Percentiles rank a stretch among this genome's conserved stretches.
These are phyloP conservation scores for Parasteatoda lunata DNA, from an alignment of 2,888 invertebrate species.

Conservation along the genomic window DNA sequence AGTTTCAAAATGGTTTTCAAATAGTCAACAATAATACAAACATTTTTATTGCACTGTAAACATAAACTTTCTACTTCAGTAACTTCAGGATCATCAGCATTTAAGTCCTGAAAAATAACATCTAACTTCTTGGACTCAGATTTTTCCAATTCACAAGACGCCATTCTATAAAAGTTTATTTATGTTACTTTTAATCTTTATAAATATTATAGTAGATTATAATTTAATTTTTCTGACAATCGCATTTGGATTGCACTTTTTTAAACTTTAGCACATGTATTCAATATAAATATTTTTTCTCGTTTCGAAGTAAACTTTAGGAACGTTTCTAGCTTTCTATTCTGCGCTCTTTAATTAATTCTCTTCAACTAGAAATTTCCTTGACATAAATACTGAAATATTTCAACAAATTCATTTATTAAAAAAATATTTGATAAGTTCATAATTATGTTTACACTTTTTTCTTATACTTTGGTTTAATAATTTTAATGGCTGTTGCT, in stretches of 20 bases:
- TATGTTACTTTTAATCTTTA: neutral
- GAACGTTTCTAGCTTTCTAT: too few relatives aligned
- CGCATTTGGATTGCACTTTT: neutral
- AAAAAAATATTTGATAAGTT: too few relatives aligned
- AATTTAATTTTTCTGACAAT: neutral
- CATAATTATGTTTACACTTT: too few relatives aligned
- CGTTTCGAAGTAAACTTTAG: too few relatives aligned
- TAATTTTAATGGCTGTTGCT: too few relatives aligned
- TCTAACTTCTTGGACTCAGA: constrained; percentile 10
- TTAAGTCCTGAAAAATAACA: constrained; percentile 48
- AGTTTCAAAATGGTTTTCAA: too few relatives aligned
- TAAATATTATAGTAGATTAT: neutral
- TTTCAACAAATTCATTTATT: too few relatives aligned
- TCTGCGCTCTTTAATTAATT: too few relatives aligned
- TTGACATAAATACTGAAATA: too few relatives aligned
- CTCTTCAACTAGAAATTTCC: too few relatives aligned
- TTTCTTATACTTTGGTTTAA: too few relatives aligned
- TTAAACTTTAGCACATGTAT: neutral
- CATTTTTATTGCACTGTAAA: constrained; percentile 67
- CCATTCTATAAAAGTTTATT: neutral
- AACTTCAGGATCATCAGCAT: constrained; percentile 64
- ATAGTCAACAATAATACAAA: neutral
- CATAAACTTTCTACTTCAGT: constrained; percentile 70
- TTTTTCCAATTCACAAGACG: neutral
- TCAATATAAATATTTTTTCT: too few relatives aligned